phyloP scores from a whole-genome alignment of 2,797 vertebrate species.

The Melopsittacus undulatus region DNA sequence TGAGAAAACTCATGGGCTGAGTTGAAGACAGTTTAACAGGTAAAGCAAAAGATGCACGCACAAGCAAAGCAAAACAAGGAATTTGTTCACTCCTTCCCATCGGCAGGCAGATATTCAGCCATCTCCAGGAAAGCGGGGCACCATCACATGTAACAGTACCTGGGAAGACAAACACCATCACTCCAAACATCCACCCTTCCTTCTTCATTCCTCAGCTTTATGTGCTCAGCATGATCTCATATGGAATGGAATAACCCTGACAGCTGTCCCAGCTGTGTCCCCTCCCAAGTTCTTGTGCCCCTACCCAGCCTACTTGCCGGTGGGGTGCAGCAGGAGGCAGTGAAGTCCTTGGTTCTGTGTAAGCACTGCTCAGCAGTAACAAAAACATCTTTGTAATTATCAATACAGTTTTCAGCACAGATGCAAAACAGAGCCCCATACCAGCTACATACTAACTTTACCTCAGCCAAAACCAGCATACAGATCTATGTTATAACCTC shows the following conservation, averaged over 20 bases:
- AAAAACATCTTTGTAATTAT: background rate
- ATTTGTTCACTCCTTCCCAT: background rate
- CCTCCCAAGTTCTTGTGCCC: background rate
- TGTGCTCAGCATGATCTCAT: background rate
- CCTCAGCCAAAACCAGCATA: background rate
- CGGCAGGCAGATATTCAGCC: background rate
- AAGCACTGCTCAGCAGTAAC: background rate
- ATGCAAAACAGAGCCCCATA: background rate
- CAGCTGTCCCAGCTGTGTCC: background rate
- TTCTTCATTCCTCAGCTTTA: background rate
- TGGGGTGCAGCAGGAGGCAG: fast-evolving
- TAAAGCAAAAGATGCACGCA: fast-evolving
- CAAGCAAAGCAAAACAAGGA: background rate
- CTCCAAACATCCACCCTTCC: fast-evolving
- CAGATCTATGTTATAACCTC: background rate
- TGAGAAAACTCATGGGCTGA: background rate
- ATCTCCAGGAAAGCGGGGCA: background rate
- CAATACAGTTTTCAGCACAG: background rate
- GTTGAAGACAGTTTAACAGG: background rate
- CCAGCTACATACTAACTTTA: background rate
- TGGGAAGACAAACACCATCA: background rate
- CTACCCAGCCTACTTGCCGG: background rate
- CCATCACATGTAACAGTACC: fast-evolving
- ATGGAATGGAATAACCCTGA: background rate
- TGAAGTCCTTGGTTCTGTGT: background rate